A percentile compares a stretch with the other conserved stretches of the same genome.
Conservation (phyloP, 2,113 vertebrate genomes). For the Etheostoma spectabile region DNA sequence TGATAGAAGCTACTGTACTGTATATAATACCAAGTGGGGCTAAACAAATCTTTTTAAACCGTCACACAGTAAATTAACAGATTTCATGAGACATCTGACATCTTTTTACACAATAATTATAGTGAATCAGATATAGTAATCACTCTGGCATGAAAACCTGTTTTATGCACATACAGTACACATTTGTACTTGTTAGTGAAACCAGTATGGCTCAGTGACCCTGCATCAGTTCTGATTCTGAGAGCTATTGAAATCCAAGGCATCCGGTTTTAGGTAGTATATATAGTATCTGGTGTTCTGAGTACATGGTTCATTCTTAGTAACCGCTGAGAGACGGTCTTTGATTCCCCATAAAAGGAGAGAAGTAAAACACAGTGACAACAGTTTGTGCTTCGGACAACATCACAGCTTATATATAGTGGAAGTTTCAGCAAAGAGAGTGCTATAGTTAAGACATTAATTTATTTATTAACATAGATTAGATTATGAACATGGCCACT, state of each 20-base stretch:
- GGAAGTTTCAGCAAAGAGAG: constrained; percentile 16
- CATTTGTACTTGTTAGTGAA: constrained; percentile 36
- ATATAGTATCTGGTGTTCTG: no score
- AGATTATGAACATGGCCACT: constrained; percentile 24
- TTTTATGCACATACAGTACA: constrained; percentile 21
- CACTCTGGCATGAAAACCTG: constrained; percentile 14
- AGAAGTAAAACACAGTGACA: neutral
- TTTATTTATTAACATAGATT: constrained; percentile 2
- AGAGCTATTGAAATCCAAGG: constrained; percentile 64
- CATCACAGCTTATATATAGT: neutral
- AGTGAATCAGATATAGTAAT: constrained; percentile 12
- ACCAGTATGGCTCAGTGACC: constrained; percentile 59
- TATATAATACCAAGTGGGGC: neutral
- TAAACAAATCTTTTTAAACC: constrained; percentile 1
- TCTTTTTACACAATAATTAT: neutral
- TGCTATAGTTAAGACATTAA: constrained; percentile 19
- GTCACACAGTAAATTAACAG: constrained; percentile 19
- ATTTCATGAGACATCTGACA: neutral
- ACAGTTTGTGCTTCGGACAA: neutral
- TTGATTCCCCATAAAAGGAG: neutral
- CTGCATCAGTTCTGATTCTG: constrained; percentile 55
- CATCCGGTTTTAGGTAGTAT: constrained; percentile 4
- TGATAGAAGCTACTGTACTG: neutral
- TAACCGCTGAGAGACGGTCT: neutral
- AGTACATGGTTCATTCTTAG: neutral